Evolutionary conservation across 2,888 invertebrate genomes (phyloP).

Genomic region (Oligia fasciuncula): DNA sequence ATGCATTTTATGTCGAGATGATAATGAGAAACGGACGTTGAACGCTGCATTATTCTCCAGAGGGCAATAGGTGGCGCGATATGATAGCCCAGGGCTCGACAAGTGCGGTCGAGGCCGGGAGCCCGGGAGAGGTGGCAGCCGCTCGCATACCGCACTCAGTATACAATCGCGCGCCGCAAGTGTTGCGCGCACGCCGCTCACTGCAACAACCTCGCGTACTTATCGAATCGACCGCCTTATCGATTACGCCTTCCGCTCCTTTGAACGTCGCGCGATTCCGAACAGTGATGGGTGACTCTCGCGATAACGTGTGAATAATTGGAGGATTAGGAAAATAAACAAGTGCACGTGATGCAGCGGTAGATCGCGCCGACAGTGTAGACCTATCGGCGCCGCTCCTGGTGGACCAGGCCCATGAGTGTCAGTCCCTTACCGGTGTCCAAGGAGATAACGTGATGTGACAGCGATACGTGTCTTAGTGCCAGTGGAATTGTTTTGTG

Average conservation of each 20-base stretch:
- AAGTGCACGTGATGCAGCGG: slow-evolving; percentile 76
- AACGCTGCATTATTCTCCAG: slow-evolving; percentile 83
- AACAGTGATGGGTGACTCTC: slow-evolving; percentile 79
- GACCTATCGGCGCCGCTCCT: slow-evolving; percentile 83
- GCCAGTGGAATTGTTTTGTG: slow-evolving; percentile 89
- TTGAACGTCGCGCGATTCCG: slow-evolving; percentile 73
- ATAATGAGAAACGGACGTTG: slow-evolving; percentile 82
- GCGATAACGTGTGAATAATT: slow-evolving; percentile 73
- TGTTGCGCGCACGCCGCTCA: slow-evolving; percentile 86
- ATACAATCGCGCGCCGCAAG: slow-evolving; percentile 86
- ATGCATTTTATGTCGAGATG: slow-evolving; percentile 71
- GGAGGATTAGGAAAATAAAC: slow-evolving; percentile 74
- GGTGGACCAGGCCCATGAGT: slow-evolving; percentile 76
- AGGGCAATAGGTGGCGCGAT: slow-evolving; percentile 86
- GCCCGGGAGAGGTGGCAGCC: slow-evolving; percentile 84
- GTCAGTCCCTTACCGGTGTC: slow-evolving; percentile 76
- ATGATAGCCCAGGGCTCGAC: slow-evolving; percentile 82
- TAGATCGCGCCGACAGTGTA: slow-evolving; percentile 77
- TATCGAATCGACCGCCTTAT: slow-evolving; percentile 79
- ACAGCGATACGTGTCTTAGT: slow-evolving; percentile 85
- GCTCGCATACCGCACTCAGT: slow-evolving; percentile 84
- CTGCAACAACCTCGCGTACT: slow-evolving; percentile 75
- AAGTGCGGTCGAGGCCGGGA: slow-evolving; percentile 86
- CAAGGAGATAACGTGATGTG: slow-evolving; percentile 89
- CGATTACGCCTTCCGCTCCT: slow-evolving; percentile 79